Evolutionary conservation across 2,888 invertebrate species (phyloP).

Genomic region (Troilus luridus): DNA sequence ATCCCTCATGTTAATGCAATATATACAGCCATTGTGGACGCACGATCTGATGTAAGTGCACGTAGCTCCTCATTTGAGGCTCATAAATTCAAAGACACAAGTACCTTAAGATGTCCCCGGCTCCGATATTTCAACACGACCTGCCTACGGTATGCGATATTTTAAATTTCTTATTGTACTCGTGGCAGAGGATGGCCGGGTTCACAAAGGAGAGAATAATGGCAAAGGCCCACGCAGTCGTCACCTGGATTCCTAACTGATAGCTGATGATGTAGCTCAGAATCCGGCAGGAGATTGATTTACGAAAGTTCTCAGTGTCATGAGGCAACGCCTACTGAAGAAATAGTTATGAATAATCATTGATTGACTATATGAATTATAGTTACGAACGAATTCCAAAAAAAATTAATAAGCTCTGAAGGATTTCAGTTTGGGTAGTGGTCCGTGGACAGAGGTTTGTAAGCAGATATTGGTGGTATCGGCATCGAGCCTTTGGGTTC

Average conservation of each 20-base stretch:
- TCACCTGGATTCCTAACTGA: background rate
- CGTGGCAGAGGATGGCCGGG: background rate
- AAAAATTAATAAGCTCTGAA: no score
- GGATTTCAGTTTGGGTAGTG: no score
- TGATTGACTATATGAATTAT: no score
- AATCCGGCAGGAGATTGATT: background rate
- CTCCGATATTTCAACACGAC: background rate
- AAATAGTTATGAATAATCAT: no score
- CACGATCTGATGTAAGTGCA: background rate
- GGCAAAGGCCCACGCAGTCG: background rate
- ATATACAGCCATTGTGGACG: background rate
- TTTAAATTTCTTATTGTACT: constrained; percentile 25
- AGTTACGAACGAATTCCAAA: no score
- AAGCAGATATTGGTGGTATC: no score
- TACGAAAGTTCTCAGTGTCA: background rate
- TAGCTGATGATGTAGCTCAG: background rate
- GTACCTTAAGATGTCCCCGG: background rate
- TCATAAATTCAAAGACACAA: background rate
- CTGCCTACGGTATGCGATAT: background rate
- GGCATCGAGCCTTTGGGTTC: no score
- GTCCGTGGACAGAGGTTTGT: no score
- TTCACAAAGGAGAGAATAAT: background rate
- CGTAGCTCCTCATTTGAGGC: constrained; percentile 7
- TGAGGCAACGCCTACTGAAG: no score
- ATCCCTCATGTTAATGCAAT: background rate